Evolutionary conservation across 2,113 vertebrate genomes (phyloP).

Genomic region (Malurus melanocephalus): DNA sequence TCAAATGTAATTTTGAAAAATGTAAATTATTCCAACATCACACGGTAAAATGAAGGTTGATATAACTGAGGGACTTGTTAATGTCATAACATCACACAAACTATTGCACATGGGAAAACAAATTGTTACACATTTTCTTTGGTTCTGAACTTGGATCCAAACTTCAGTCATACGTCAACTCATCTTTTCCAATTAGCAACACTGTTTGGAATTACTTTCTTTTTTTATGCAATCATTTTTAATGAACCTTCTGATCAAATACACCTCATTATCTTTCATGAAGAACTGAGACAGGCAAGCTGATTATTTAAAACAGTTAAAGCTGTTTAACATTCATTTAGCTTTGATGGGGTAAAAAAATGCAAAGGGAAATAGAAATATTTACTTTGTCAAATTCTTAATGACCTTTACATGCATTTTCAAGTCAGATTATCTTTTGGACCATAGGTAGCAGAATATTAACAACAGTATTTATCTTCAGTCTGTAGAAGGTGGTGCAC

Average conservation of each 20-base stretch:
- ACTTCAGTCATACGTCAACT: conserved; percentile 27
- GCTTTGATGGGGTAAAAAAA: conserved; percentile 13
- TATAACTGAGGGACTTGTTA: conserved; percentile 53
- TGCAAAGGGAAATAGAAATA: not conserved
- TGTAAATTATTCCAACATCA: conserved; percentile 41
- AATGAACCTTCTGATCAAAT: conserved; percentile 52
- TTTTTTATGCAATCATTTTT: conserved; percentile 34
- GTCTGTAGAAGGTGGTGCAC: not conserved
- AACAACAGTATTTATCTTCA: not conserved
- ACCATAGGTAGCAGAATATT: not conserved
- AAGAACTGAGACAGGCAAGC: conserved; percentile 15
- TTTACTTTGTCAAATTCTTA: conserved; percentile 10
- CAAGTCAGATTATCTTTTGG: not conserved
- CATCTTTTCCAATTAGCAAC: conserved; percentile 15
- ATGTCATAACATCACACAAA: conserved; percentile 42
- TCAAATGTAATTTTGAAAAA: conserved; percentile 26
- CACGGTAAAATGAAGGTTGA: conserved; percentile 40
- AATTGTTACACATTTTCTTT: conserved; percentile 41
- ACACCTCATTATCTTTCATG: conserved; percentile 44
- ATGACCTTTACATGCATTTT: not conserved
- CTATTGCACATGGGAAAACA: conserved; percentile 49
- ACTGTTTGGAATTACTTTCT: not conserved
- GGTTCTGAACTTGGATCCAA: conserved; percentile 21
- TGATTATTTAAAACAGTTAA: conserved; percentile 31
- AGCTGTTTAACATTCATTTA: conserved; percentile 17